Base-by-base conservation (phyloP, 2,797 vertebrate genomes). In the Orientallactaga sibirica region DNA sequence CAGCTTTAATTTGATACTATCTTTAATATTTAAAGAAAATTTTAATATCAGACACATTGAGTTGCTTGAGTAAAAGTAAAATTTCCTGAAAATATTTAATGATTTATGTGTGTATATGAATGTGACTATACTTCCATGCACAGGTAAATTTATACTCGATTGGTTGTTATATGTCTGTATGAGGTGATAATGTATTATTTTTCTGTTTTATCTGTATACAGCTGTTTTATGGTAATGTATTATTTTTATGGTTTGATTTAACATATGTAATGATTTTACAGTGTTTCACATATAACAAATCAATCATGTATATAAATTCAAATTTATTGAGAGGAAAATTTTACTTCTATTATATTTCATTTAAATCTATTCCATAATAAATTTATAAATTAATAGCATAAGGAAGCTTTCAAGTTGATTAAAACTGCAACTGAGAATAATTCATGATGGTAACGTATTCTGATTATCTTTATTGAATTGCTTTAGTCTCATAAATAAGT, bases 401-500 rank as follows among this genome's bases (percentile, higher is more conserved):
- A 89, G 22, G 25, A 43, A 81, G 76, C 86, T 94, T 97, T 94
- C 88, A 96, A 96, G 78, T 96, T 95, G 95, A 80, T 96, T 96
- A 95, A 97, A n/a, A 96, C n/a, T 94, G 1, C 37, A 94, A 52
- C 86, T 78, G 88, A 92, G 74, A 96, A 94, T 94, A 92, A 94
- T 91, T 95, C 87, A 95, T 68, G 71, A 86, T 87, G 19, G 22
- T 78, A 67, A 52, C 74, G 89, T 67, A 41, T 70, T 75, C 64
- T 55, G 15, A 86, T 43, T 91, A 76, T 94, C 3, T 86, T 71
- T 83, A 67, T 80, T 91, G 37, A 52, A 83, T 90, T 41, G 25
- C 78, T 74, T 80, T 82, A 67, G 79, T 90, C 48, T 97, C 77
- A 64, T 70, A 91, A 87, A 94, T 89, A 81, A 86, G 14, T 48